Base-by-base conservation (phyloP, 2,888 invertebrate genomes). In the Rhynchonema sp. region DNA sequence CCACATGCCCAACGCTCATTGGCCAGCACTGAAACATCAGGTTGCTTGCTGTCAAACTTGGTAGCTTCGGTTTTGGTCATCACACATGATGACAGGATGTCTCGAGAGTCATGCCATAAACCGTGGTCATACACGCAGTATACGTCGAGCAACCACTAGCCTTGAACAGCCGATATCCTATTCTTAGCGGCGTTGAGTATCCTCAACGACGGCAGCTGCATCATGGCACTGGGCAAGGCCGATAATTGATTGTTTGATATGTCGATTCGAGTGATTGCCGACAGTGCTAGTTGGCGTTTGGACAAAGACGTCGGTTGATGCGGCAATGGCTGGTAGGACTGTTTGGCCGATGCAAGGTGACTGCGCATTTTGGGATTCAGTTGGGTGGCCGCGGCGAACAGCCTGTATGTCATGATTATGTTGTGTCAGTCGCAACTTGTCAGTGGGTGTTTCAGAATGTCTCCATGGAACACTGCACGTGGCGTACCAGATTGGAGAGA, bases 211-310 rank as follows among this genome's bases (percentile, higher is more conserved):
- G 83, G 81, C 68, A 92, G 77, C 63, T 84, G 82, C 73, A 94
- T 90, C 56, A 96, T 78, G 60, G 84, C 83, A 0, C 82, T 75
- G 0, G 96, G 96, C 66, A 96, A 74, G 29, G 80, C 78, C 0
- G 82, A 80, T 57, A 98, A 79, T 61, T 83, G 82, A 75, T 96
- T 98, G 72, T 84, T 84, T 9, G 92, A 90, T 53, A 96, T 80
- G 74, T 98, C 96, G 29, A 96, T 78, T 49, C 92, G 80, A 0
- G 96, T 98, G 61, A 98, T 84, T 0, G 92, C 90, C 69, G 84
- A 85, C n/a, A 91, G 76, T 0, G 87, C 83, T 53, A 68, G 61
- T n/a, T 30, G 20, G 25, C 27, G n/a, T n/a, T 63, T 63, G 9
- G 57, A 57, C 9, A 52, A 23, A 54, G 22, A n/a, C n/a, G 27